A percentile compares a stretch with the other conserved stretches of the same genome.
phyloP scores from a whole-genome alignment of 1,140 invertebrate species.

The Magallana angulata region DNA sequence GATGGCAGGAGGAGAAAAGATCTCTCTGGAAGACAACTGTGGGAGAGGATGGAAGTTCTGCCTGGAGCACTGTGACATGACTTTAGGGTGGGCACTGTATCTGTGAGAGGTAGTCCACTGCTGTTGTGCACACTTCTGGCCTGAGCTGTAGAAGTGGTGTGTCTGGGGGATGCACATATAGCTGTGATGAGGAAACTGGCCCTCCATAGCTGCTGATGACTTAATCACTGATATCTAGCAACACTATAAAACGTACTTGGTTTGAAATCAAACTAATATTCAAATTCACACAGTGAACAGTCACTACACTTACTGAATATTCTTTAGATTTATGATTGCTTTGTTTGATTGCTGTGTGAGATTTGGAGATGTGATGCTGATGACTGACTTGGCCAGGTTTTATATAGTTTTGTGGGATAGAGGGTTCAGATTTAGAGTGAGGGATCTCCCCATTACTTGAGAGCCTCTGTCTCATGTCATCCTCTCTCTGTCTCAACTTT shows the following conservation, averaged over 20 bases:
- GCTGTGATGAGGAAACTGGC: not conserved
- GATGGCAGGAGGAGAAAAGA: slow-evolving; percentile 5
- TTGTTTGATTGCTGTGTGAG: not conserved
- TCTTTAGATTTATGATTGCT: not conserved
- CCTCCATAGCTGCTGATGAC: not conserved
- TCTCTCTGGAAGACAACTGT: not conserved
- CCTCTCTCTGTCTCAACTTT: not conserved
- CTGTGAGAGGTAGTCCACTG: not conserved
- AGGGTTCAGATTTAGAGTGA: too few species aligned
- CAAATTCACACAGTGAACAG: not conserved
- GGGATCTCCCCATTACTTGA: not conserved
- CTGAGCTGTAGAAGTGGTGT: not conserved
- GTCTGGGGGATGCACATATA: not conserved
- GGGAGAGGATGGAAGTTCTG: not conserved
- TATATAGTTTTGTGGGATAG: not conserved
- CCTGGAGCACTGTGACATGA: not conserved
- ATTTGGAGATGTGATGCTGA: not conserved
- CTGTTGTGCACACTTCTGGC: not conserved
- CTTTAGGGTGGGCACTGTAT: not conserved
- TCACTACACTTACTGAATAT: not conserved
- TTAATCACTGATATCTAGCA: not conserved
- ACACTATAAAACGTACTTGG: too few species aligned
- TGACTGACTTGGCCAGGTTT: not conserved
- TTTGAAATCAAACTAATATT: too few species aligned
- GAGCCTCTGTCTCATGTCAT: not conserved